Percentiles rank a stretch among this genome's conserved stretches.
Conservation (phyloP, 2,888 invertebrate species). For the Aradus depressus region DNA sequence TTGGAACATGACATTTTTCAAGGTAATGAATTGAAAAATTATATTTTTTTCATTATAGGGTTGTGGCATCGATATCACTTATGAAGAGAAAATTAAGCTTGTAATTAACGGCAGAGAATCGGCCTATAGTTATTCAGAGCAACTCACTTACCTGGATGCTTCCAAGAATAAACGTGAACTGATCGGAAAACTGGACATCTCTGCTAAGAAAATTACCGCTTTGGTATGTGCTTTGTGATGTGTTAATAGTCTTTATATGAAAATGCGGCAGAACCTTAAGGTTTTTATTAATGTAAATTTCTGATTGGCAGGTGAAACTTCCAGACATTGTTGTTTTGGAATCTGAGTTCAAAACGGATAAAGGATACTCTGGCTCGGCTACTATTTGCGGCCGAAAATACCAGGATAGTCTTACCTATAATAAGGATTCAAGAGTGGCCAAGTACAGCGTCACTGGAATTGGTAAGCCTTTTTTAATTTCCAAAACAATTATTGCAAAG, state of each 20-base stretch:
- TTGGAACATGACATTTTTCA: no score
- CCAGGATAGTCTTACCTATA: slow-evolving; percentile 15
- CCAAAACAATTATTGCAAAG: no score
- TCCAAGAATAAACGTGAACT: slow-evolving; percentile 25
- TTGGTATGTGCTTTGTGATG: slow-evolving; percentile 14
- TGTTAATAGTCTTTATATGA: not conserved
- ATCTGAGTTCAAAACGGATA: slow-evolving; percentile 7
- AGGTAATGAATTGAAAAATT: no score
- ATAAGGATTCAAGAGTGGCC: slow-evolving; percentile 12
- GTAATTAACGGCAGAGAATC: slow-evolving; percentile 11
- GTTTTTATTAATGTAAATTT: not conserved
- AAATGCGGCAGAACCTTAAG: not conserved
- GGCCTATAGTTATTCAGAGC: slow-evolving; percentile 4
- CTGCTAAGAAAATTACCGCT: slow-evolving; percentile 10
- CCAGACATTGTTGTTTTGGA: slow-evolving; percentile 20
- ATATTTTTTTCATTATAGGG: slow-evolving; percentile 17
- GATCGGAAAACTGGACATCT: slow-evolving; percentile 14
- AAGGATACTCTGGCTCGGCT: slow-evolving; percentile 13
- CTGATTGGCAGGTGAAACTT: slow-evolving; percentile 18
- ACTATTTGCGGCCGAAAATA: slow-evolving; percentile 23
- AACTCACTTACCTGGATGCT: slow-evolving; percentile 20
- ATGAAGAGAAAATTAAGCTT: slow-evolving; percentile 13
- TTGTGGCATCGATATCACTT: slow-evolving; percentile 21
- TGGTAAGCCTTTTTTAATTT: no score
- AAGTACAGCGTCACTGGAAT: slow-evolving; percentile 15